A percentile compares a stretch with the other conserved stretches of the same genome.
Conservation (phyloP, 2,113 vertebrate genomes). For the Erythrolamprus reginae region DNA sequence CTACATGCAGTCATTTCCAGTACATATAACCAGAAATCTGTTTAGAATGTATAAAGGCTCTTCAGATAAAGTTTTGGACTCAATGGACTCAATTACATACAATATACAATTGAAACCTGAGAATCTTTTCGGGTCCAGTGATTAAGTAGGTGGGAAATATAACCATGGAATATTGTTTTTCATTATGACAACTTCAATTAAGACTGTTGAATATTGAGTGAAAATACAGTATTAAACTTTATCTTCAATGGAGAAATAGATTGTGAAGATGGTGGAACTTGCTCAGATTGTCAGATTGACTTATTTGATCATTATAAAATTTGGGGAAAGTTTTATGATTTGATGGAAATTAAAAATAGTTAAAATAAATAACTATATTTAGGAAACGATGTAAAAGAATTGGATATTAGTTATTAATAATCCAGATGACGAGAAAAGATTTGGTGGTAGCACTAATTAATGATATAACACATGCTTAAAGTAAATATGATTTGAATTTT, state of each 20-base stretch:
- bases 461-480: too few relatives aligned
- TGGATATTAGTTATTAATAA: too few relatives aligned
- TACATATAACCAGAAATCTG: neutral
- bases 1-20: neutral
- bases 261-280: neutral
- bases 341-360: too few relatives aligned
- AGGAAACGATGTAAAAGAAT: too few relatives aligned
- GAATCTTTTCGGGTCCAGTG: neutral
- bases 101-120: neutral
- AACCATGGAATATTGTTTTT: neutral
- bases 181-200: neutral
- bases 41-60: neutral
- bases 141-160: neutral
- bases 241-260: neutral
- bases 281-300: neutral
- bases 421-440: too few relatives aligned
- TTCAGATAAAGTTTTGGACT: neutral
- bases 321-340: too few relatives aligned
- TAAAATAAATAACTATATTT: too few relatives aligned
- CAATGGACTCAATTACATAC: neutral
- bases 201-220: neutral
- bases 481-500: too few relatives aligned
- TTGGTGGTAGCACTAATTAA: too few relatives aligned
- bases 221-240: neutral
- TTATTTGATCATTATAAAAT: too few relatives aligned